Percentiles rank a stretch among this genome's conserved stretches.
Evolutionary conservation across 2,888 invertebrate genomes (phyloP).

Genomic region (Melinaea menophilus): DNA sequence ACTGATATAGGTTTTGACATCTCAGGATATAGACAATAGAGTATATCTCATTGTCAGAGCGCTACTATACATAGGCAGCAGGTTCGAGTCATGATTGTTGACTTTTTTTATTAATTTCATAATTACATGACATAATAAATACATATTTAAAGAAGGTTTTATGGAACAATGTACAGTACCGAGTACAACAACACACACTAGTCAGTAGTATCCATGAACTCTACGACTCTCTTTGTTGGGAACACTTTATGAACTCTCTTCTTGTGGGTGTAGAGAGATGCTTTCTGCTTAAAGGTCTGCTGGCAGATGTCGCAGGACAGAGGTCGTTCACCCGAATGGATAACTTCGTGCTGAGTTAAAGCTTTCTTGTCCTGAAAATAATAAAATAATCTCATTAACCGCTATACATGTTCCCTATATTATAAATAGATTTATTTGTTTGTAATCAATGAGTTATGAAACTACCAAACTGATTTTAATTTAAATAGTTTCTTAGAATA

Average conservation of each 20-base stretch:
- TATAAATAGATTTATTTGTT: not conserved
- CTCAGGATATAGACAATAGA: too few relatives aligned
- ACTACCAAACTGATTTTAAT: too few relatives aligned
- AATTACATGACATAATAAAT: too few relatives aligned
- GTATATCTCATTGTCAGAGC: too few relatives aligned
- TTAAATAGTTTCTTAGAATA: too few relatives aligned
- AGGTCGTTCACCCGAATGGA: conserved; percentile 63
- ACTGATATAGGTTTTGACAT: too few relatives aligned
- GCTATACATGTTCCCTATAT: not conserved
- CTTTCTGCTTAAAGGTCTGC: conserved; percentile 71
- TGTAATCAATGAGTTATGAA: not conserved
- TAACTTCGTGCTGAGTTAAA: conserved; percentile 61
- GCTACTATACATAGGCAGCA: too few relatives aligned
- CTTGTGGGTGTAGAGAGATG: conserved; percentile 65
- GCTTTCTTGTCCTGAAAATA: conserved; percentile 62
- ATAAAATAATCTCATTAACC: not conserved
- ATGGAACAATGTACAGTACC: too few relatives aligned
- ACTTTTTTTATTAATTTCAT: too few relatives aligned
- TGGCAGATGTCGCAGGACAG: conserved; percentile 65
- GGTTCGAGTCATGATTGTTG: too few relatives aligned
- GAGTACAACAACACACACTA: too few relatives aligned
- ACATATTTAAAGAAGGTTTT: too few relatives aligned
- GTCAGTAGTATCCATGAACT: conserved; percentile 50
- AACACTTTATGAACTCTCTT: conserved; percentile 65
- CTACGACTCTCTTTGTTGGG: conserved; percentile 50